Percentiles rank a stretch among this genome's conserved stretches.
These are phyloP conservation scores for Danionella dracula DNA, from an alignment of 2,797 vertebrate genomes.

Conservation along the genomic window DNA sequence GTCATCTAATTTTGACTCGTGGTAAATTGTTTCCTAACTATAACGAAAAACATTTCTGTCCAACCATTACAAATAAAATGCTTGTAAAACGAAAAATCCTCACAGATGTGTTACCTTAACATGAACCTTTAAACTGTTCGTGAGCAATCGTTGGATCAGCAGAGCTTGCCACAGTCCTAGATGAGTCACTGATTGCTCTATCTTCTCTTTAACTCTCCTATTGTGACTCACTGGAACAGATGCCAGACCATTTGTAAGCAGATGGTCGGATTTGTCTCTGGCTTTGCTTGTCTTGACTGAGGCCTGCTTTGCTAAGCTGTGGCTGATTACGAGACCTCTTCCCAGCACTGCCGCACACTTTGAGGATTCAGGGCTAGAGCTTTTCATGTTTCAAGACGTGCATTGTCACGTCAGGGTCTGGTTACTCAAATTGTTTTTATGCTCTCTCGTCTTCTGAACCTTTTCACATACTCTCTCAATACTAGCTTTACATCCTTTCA, in stretches of 20 bases:
- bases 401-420: neutral
- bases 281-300: constrained; percentile 17
- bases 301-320: constrained; percentile 40
- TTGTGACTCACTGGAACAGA: constrained; percentile 57
- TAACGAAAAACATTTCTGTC: too few species aligned
- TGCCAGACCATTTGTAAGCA: constrained; percentile 55
- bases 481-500: too few species aligned
- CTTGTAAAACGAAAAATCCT: too few species aligned
- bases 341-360: constrained; percentile 24
- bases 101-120: neutral
- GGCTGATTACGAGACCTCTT: constrained; percentile 57
- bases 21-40: too few species aligned
- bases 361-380: neutral
- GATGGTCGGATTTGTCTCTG: constrained; percentile 60
- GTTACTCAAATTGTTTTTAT: too few species aligned
- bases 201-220: neutral
- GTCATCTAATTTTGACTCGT: too few species aligned
- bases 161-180: neutral
- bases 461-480: too few species aligned
- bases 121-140: neutral
- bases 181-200: constrained; percentile 9
- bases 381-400: neutral
- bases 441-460: too few species aligned
- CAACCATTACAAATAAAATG: too few species aligned
- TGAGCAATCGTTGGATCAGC: neutral